Conservation (phyloP, 1,140 invertebrate genomes). For the Planococcus citri region DNA sequence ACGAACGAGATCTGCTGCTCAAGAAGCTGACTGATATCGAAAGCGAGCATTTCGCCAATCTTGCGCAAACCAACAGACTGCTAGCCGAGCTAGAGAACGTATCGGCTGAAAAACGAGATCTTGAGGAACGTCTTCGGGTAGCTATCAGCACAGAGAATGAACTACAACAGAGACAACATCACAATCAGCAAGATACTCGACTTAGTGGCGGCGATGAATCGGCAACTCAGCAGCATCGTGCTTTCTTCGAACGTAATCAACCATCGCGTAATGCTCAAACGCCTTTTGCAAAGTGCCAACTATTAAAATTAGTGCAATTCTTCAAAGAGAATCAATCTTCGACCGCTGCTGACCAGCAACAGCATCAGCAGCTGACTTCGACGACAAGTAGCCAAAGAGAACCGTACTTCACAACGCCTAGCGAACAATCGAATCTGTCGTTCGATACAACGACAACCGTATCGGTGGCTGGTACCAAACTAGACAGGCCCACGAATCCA, state of each 20-base stretch:
- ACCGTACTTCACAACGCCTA: slow-evolving; percentile 16
- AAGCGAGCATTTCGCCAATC: slow-evolving; percentile 49
- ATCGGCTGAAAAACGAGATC: slow-evolving; percentile 42
- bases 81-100: slow-evolving; percentile 45
- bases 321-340: neutral
- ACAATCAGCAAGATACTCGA: too few relatives aligned
- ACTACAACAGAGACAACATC: too few relatives aligned
- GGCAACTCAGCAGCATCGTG: too few relatives aligned
- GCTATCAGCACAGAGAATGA: neutral
- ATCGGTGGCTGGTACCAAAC: slow-evolving; percentile 22
- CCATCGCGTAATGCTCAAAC: slow-evolving; percentile 4
- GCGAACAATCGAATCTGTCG: slow-evolving; percentile 29
- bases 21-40: slow-evolving; percentile 57
- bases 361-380: too few relatives aligned
- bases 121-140: slow-evolving; percentile 44
- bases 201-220: too few relatives aligned
- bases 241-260: neutral
- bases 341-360: neutral
- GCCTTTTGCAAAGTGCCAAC: slow-evolving; percentile 7
- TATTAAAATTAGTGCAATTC: neutral
- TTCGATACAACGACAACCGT: slow-evolving; percentile 30
- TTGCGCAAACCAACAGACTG: slow-evolving; percentile 47
- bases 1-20: slow-evolving; percentile 55
- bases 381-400: neutral
- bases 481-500: slow-evolving; percentile 9